Base-by-base conservation (phyloP, 1,140 invertebrate genomes). In the Oreohelix idahoensis region DNA sequence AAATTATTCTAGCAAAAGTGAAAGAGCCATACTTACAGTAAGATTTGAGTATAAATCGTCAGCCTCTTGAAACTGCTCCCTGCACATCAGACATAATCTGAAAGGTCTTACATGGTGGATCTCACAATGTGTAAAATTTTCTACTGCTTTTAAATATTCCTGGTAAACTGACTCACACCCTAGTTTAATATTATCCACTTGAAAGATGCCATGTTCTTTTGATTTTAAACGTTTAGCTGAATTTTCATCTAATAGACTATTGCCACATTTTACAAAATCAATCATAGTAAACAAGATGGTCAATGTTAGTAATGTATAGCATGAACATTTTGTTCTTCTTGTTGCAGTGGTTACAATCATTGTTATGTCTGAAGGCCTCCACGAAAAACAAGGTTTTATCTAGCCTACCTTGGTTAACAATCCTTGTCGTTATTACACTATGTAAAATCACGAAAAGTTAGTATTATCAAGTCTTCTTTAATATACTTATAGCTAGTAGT, bases 41-140 rank as follows among this genome's bases (percentile, higher is more conserved):
- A 73, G 42, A 2, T 73, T 8, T 29, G 20, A n/a, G 20, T 73
- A 73, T 0, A 73, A 17, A 20, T 45, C n/a, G 39, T 20, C 23
- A n/a, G 71, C 38, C 11, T 5, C 35, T 42, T 73, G 36, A 73
- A 8, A 73, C 15, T 73, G 71, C n/a, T 39, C 38, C 20, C 11
- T 23, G 26, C 71, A 73, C 1, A 1, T 23, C 5, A 42, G 36
- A 26, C 71, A 73, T 39, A 73, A 32, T 42, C 71, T 73, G 42
- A 73, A 73, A n/a, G 71, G 71, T 45, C 42, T 39, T 26, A 45
- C 71, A 73, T 73, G 23, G 11, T n/a, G 23, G 23, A 73, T 39
- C n/a, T 73, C 71, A 73, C 71, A 73, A 17, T 73, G 71, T 42
- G 71, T 73, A 26, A 73, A 73, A 42, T 73, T 73, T 10, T 42